A percentile compares a stretch with the other conserved stretches of the same genome.
Evolutionary conservation across 2,113 vertebrate genomes (phyloP).

Genomic region (Oryctolagus cuniculus): DNA sequence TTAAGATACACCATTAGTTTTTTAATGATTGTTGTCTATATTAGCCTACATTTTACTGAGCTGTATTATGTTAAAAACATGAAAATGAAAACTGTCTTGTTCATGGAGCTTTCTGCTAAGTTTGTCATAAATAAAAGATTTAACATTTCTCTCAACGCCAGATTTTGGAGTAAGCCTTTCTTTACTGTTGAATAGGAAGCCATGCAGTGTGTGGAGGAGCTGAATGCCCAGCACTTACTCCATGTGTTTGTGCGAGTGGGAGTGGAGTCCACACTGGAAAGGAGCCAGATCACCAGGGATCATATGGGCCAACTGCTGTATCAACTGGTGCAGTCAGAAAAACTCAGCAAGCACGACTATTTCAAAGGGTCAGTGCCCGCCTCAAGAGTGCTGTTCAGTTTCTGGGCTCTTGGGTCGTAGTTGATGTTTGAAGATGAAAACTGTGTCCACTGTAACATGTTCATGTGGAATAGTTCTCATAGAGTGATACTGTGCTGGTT

Average conservation of each 20-base stretch:
- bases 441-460: background rate
- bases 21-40: background rate
- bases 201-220: slow-evolving; percentile 96
- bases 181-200: slow-evolving; percentile 91
- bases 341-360: slow-evolving; percentile 93
- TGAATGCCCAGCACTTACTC: slow-evolving; percentile 90
- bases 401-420: background rate
- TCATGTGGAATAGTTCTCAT: background rate
- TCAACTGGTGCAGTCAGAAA: slow-evolving; percentile 93
- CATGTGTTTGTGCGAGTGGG: slow-evolving; percentile 94
- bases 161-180: background rate
- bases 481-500: slow-evolving; percentile 31
- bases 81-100: slow-evolving; percentile 18
- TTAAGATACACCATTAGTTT: background rate
- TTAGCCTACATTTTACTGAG: slow-evolving; percentile 21
- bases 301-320: slow-evolving; percentile 96
- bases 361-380: slow-evolving; percentile 93
- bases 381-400: rapidly evolving
- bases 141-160: slow-evolving; percentile 21
- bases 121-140: slow-evolving; percentile 38
- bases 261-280: slow-evolving; percentile 96
- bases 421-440: slow-evolving; percentile 47
- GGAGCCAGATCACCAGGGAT: slow-evolving; percentile 97
- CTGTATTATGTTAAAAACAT: background rate
- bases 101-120: background rate